Evolutionary conservation across 2,797 vertebrate genomes (phyloP), one percentile per base, ranked within the genome.

Genomic region (Liparis tanakae): DNA sequence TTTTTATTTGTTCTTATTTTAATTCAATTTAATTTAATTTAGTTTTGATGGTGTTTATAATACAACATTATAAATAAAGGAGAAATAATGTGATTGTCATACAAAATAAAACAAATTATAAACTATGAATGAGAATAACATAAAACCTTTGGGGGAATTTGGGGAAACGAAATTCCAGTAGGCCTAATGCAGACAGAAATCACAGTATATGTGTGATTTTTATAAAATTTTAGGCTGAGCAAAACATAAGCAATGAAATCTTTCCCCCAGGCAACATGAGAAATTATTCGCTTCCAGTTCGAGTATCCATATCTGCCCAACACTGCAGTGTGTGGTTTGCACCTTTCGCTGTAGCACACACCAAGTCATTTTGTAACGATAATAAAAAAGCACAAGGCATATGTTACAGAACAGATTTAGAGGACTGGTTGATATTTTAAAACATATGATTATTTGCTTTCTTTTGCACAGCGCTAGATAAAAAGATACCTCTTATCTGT

Each of bases 171-270:
- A 67, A 70, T 61, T 9, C 30, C 8, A 69, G 18, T 15, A 2
- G 37, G 14, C 37, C 41, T 66, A 72, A 57, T 62, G 25, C 63
- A 70, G 51, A 54, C 43, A 50, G 58, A 74, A 76, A 73, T 66
- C 41, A 46, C 37, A 18, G 39, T 41, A 33, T 14, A 56, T 1
- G 15, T 58, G 67, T 37, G 59, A 55, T 64, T 81, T 78, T 68
- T 30, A 55, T 63, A 59, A 54, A 46, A 62, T 62, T 48, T 62
- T 53, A 51, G 37, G 58, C 64, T 72, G 67, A 74, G 82, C 61
- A 81, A 83, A 82, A 71, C 68, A 82, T 82, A 51, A 74, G 34
- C 55, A 72, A 51, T 70, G 59, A 80, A 83, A 83, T 74, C 75
- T 56, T 76, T 56, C 55, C 82, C 75, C 34, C 69, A 53, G 73